phyloP scores from a whole-genome alignment of 64 coral and sea anemone species.

The Hydrozoanthus tunicans region DNA sequence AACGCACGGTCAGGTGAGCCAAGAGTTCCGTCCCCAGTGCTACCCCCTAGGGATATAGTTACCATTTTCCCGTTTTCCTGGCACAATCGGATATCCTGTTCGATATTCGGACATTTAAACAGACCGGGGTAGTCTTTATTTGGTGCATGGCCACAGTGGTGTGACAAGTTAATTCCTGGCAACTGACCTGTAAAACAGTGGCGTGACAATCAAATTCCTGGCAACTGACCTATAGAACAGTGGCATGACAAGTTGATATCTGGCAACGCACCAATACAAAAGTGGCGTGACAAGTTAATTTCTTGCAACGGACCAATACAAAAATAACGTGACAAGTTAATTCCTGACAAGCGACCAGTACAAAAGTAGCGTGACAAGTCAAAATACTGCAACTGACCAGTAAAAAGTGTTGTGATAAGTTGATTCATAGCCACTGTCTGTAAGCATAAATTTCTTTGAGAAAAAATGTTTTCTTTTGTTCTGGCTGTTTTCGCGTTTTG shows the following conservation, averaged over 20 bases:
- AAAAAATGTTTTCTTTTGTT: no score
- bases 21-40: conserved; percentile 5
- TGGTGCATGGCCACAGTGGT: conserved; percentile 2
- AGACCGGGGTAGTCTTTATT: neutral
- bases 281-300: no score
- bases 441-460: no score
- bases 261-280: no score
- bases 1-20: neutral
- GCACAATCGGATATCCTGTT: neutral
- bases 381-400: no score
- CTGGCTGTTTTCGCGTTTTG: no score
- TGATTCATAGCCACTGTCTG: no score
- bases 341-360: no score
- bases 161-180: conserved; percentile 46
- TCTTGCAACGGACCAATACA: neutral
- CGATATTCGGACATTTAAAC: conserved; percentile 24
- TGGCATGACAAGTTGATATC: no score
- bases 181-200: neutral
- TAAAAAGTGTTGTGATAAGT: no score
- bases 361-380: no score
- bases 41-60: conserved; percentile 46
- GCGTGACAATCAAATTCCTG: neutral
- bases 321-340: neutral
- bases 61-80: conserved; percentile 20
- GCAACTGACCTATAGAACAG: no score